Evolutionary conservation across 2,888 invertebrate genomes (phyloP).

Genomic region (Pecten maximus): DNA sequence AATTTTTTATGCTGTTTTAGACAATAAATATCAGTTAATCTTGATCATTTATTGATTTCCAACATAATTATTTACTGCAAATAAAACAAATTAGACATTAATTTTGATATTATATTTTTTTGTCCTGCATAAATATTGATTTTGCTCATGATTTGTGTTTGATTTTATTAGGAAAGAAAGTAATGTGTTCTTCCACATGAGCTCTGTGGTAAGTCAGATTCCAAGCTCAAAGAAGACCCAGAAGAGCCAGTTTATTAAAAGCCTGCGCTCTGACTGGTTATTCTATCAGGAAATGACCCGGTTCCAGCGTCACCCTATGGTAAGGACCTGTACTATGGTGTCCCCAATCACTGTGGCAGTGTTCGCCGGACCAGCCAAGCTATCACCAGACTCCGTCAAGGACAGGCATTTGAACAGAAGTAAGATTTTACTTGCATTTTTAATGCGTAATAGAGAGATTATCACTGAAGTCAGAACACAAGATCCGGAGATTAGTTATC

Average conservation of each 20-base stretch:
- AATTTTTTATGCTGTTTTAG: too few species aligned
- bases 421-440: not conserved
- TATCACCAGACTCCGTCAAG: constrained; percentile 83
- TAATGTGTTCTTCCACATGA: constrained; percentile 86
- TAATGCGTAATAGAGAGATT: too few species aligned
- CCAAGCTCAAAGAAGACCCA: constrained; percentile 73
- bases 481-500: too few species aligned
- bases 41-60: too few species aligned
- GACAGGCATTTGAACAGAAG: constrained; percentile 70
- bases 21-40: too few species aligned
- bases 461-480: too few species aligned
- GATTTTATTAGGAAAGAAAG: constrained; percentile 85
- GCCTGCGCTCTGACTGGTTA: constrained; percentile 88
- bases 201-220: constrained; percentile 84
- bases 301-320: constrained; percentile 86
- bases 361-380: constrained; percentile 88
- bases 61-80: too few species aligned
- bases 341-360: constrained; percentile 91
- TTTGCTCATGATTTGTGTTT: constrained; percentile 63
- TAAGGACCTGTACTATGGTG: constrained; percentile 91
- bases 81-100: too few species aligned
- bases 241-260: constrained; percentile 76
- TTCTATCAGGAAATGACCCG: constrained; percentile 93
- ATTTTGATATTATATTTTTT: not conserved
- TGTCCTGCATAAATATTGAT: not conserved